Evolutionary conservation across 1,140 invertebrate genomes (phyloP).

Genomic region (Drosophila sproati): DNA sequence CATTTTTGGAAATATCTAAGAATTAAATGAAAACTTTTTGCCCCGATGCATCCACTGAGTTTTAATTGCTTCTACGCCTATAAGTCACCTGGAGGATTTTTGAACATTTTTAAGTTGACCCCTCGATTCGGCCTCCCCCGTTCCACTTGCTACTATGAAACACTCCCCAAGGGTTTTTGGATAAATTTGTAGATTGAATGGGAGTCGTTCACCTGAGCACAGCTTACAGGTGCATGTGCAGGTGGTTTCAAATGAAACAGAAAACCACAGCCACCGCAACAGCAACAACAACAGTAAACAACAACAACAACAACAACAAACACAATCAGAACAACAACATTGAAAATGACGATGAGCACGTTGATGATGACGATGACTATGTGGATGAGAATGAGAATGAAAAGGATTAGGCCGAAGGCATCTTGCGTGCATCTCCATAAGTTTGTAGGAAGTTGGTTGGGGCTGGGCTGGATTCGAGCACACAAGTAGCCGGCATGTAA

Average conservation of each 20-base stretch:
- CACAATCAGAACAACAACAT: neutral
- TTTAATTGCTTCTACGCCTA: too few species aligned
- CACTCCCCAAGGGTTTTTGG: conserved; percentile 19
- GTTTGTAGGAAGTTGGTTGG: neutral
- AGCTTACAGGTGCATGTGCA: conserved; percentile 30
- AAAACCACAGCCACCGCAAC: neutral
- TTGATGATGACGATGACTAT: conserved; percentile 47
- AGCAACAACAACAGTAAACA: too few species aligned
- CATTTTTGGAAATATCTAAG: too few species aligned
- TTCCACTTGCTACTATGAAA: too few species aligned
- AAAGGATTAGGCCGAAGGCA: conserved; percentile 26
- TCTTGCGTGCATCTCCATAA: conserved; percentile 57
- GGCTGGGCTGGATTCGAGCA: conserved; percentile 15
- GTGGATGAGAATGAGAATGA: conserved; percentile 28
- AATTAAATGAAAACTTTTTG: too few species aligned
- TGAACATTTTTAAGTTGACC: too few species aligned
- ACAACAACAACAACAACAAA: too few species aligned
- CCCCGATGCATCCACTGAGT: too few species aligned
- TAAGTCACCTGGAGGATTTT: too few species aligned
- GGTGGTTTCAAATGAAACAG: conserved; percentile 19
- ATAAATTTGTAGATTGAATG: conserved; percentile 3
- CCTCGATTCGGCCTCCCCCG: too few species aligned
- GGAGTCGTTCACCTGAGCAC: neutral
- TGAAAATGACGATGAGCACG: conserved; percentile 16
- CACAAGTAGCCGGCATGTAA: conserved; percentile 28